These are phyloP conservation scores for Aphidius ervi DNA, from an alignment of 1,140 invertebrate species.

Conservation along the genomic window DNA sequence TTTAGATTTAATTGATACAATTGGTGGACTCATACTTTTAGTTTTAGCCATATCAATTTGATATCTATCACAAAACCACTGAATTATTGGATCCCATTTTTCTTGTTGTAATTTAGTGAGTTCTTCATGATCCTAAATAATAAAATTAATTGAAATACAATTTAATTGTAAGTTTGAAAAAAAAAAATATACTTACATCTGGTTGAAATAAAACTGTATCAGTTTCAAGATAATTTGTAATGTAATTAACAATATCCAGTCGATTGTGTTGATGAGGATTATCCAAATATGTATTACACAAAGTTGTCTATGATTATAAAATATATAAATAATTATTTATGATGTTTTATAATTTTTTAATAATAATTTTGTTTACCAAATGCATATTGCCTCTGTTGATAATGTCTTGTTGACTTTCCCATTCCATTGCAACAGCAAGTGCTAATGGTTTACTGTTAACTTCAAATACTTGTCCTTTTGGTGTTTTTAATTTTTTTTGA, in stretches of 20 bases:
- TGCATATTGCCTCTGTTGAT: constrained; percentile 84
- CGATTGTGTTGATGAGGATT: constrained; percentile 82
- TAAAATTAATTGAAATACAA: background rate
- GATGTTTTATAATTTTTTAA: constrained; percentile 7
- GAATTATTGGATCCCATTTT: constrained; percentile 84
- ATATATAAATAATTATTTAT: constrained; percentile 15
- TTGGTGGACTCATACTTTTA: constrained; percentile 62
- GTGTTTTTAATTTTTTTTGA: constrained; percentile 84
- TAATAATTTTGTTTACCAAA: constrained; percentile 57
- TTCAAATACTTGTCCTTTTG: constrained; percentile 70
- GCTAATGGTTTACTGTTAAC: constrained; percentile 85
- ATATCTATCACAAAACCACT: constrained; percentile 83
- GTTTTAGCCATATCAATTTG: constrained; percentile 70
- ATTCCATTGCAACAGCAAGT: constrained; percentile 86
- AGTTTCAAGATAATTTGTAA: constrained; percentile 79
- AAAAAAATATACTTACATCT: constrained; percentile 55
- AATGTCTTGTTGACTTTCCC: constrained; percentile 77
- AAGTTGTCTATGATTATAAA: constrained; percentile 66
- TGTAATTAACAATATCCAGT: constrained; percentile 70
- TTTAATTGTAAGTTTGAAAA: constrained; percentile 4
- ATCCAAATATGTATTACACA: constrained; percentile 86
- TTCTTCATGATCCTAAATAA: constrained; percentile 64
- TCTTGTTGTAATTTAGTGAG: constrained; percentile 70
- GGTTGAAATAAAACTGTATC: constrained; percentile 82
- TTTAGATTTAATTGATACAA: constrained; percentile 63